Evolutionary conservation across 2,888 invertebrate species (phyloP).

Genomic region (Oscheius sp.): DNA sequence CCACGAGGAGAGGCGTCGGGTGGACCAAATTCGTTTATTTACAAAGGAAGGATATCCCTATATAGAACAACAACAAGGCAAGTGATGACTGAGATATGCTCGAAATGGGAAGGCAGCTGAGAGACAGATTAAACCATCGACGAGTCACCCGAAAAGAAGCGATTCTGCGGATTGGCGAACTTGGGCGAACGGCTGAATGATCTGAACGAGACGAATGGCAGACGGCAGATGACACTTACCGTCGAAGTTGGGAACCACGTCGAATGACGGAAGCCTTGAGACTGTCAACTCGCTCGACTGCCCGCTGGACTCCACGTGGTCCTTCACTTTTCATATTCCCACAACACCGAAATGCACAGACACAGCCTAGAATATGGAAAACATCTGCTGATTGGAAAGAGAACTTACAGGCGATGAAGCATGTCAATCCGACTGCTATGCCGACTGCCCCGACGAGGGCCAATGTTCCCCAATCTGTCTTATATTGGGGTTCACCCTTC

Average conservation of each 20-base stretch:
- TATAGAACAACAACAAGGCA: too few species aligned
- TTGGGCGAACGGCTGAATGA: slow-evolving; percentile 67
- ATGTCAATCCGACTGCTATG: slow-evolving; percentile 66
- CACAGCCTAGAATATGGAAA: slow-evolving; percentile 71
- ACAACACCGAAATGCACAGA: slow-evolving; percentile 72
- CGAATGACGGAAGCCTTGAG: slow-evolving; percentile 60
- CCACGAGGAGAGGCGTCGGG: neutral
- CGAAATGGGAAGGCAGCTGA: neutral
- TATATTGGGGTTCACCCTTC: slow-evolving; percentile 66
- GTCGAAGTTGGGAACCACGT: slow-evolving; percentile 61
- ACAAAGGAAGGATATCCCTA: slow-evolving; percentile 3
- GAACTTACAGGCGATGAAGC: slow-evolving; percentile 68
- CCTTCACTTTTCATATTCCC: slow-evolving; percentile 65
- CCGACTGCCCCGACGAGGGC: slow-evolving; percentile 68
- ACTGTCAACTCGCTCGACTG: slow-evolving; percentile 53
- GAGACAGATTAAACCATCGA: slow-evolving; percentile 59
- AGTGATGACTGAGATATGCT: slow-evolving; percentile 16
- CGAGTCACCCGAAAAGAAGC: slow-evolving; percentile 58
- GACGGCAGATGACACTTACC: slow-evolving; percentile 30
- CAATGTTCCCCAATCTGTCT: slow-evolving; percentile 67
- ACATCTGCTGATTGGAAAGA: neutral
- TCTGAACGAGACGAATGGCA: slow-evolving; percentile 40
- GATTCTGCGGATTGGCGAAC: slow-evolving; percentile 58
- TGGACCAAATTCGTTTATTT: slow-evolving; percentile 18
- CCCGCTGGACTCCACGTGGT: slow-evolving; percentile 54